Evolutionary conservation across 1,140 invertebrate genomes (phyloP).

Genomic region (Drosophila orena): DNA sequence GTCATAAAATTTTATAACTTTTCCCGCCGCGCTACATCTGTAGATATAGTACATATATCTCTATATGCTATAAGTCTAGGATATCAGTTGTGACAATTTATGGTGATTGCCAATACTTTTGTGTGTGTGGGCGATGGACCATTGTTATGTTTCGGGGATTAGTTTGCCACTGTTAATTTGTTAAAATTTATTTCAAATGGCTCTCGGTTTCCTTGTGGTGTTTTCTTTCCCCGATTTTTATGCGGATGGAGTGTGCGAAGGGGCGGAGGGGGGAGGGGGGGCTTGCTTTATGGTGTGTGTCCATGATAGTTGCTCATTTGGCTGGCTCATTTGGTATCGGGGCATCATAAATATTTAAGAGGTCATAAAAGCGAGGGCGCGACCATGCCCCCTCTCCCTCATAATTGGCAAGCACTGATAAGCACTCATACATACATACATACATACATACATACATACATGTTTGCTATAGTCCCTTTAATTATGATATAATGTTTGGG

Average conservation of each 20-base stretch:
- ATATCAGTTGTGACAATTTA: constrained; percentile 65
- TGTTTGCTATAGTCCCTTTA: constrained; percentile 22
- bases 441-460: neutral
- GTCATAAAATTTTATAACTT: constrained; percentile 68
- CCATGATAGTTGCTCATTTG: constrained; percentile 39
- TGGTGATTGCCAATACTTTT: constrained; percentile 41
- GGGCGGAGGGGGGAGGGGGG: neutral
- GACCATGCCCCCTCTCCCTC: constrained; percentile 12
- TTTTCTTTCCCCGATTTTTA: constrained; percentile 2
- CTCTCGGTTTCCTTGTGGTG: constrained; percentile 7
- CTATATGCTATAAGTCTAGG: constrained; percentile 23
- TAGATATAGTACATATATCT: constrained; percentile 10
- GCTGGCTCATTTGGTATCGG: constrained; percentile 31
- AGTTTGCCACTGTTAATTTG: constrained; percentile 60
- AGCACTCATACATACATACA: constrained; percentile 6
- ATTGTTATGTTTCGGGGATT: constrained; percentile 48
- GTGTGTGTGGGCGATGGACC: constrained; percentile 30
- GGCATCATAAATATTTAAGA: constrained; percentile 71
- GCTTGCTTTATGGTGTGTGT: constrained; percentile 18
- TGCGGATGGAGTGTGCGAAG: too few species aligned
- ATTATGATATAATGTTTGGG: constrained; percentile 56
- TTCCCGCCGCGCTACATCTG: constrained; percentile 9
- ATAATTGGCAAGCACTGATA: constrained; percentile 76
- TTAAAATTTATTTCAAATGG: constrained; percentile 63
- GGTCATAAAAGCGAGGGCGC: constrained; percentile 58